Percentiles rank a stretch among this genome's conserved stretches.
phyloP scores from a whole-genome alignment of 1,140 invertebrate species.

The Druon quercuslanigerum region DNA sequence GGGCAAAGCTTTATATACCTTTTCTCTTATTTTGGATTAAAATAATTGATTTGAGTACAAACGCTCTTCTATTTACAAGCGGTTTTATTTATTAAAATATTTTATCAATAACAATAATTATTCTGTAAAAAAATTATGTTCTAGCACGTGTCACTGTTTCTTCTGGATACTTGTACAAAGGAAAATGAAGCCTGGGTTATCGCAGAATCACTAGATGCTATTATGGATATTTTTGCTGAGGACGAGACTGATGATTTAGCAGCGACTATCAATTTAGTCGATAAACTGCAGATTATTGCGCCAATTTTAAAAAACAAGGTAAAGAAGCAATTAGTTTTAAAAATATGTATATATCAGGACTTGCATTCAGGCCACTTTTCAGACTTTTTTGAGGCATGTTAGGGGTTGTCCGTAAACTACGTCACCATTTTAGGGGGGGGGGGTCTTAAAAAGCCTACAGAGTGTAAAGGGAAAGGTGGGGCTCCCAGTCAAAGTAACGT shows the following conservation, averaged over 20 bases:
- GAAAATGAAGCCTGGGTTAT: constrained; percentile 81
- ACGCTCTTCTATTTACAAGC: too few relatives aligned
- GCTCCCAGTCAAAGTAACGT: too few relatives aligned
- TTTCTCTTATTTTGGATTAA: too few relatives aligned
- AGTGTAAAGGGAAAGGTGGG: too few relatives aligned
- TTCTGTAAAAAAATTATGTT: constrained; percentile 58
- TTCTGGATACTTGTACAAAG: constrained; percentile 75
- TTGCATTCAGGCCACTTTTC: too few relatives aligned
- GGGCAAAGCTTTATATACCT: too few relatives aligned
- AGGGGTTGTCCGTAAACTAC: too few relatives aligned
- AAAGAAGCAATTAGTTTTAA: constrained; percentile 35
- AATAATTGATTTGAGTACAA: too few relatives aligned
- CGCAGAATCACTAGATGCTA: constrained; percentile 84
- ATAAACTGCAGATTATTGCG: constrained; percentile 76
- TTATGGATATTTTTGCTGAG: constrained; percentile 87
- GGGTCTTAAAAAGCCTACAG: too few relatives aligned
- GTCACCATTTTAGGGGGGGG: too few relatives aligned
- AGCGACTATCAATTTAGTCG: constrained; percentile 78
- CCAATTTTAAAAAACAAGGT: constrained; percentile 82
- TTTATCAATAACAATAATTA: constrained; percentile 65
- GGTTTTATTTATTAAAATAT: constrained; percentile 26
- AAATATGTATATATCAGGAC: neutral
- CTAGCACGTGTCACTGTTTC: constrained; percentile 72
- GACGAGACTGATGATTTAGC: constrained; percentile 83
- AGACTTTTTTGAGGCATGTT: too few relatives aligned